Conservation (phyloP, 2,797 vertebrate species). For the Coracias cyanogaster region DNA sequence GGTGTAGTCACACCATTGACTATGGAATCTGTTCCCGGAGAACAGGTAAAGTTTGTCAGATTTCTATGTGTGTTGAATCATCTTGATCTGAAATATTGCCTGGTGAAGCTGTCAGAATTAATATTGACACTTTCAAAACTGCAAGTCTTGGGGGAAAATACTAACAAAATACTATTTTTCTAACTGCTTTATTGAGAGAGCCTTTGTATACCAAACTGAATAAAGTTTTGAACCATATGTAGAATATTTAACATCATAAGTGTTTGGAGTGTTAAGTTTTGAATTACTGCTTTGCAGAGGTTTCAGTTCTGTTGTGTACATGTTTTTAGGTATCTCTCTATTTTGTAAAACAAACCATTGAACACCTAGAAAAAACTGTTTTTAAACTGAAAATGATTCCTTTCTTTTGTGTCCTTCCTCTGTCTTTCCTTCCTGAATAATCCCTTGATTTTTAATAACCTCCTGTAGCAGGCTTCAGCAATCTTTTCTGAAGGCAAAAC, state of each 20-base stretch:
- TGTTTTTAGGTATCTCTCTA: background rate
- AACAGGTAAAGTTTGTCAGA: background rate
- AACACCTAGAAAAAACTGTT: background rate
- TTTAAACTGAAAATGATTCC: background rate
- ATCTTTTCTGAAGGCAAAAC: background rate
- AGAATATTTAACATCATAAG: background rate
- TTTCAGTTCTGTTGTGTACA: background rate
- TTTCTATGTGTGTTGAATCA: background rate
- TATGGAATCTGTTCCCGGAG: background rate
- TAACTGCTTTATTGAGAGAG: background rate
- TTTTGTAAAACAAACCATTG: background rate
- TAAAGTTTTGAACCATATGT: background rate
- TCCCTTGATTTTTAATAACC: background rate
- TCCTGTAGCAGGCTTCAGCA: background rate
- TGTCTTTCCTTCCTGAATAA: background rate
- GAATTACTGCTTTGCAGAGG: background rate
- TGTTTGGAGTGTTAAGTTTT: background rate
- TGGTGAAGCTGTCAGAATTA: background rate
- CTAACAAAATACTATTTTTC: background rate
- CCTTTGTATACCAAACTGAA: background rate
- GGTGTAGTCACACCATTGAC: background rate
- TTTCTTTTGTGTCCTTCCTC: background rate
- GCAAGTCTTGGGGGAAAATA: background rate
- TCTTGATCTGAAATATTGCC: background rate
- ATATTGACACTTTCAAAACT: background rate